Evolutionary conservation across 1,140 invertebrate species (phyloP).

Genomic region (Cotesia typhae): DNA sequence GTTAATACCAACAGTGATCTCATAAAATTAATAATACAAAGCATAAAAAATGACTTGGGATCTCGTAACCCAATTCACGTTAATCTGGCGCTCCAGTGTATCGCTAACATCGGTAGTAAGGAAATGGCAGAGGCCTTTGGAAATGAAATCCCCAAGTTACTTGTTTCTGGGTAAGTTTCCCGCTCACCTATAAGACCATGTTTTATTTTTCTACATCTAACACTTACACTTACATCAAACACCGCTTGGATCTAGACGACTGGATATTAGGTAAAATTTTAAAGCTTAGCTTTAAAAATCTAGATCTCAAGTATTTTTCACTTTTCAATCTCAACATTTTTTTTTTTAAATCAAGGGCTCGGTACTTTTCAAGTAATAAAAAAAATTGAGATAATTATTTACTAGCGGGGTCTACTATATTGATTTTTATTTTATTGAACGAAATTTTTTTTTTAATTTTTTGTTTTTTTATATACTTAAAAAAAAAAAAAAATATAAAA

Average conservation of each 20-base stretch:
- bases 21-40: constrained; percentile 99
- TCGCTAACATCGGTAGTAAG: constrained; percentile 98
- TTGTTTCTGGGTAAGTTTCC: constrained; percentile 88
- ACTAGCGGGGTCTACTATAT: too few relatives aligned
- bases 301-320: neutral
- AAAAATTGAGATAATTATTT: too few relatives aligned
- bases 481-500: too few relatives aligned
- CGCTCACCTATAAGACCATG: neutral
- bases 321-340: too few relatives aligned
- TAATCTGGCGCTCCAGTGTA: constrained; percentile 98
- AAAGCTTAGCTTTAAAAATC: constrained; percentile 15
- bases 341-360: too few relatives aligned
- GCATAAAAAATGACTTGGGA: constrained; percentile 98
- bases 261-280: constrained; percentile 43
- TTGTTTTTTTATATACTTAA: too few relatives aligned
- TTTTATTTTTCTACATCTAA: constrained; percentile 14
- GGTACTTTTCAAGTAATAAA: too few relatives aligned
- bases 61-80: constrained; percentile 98
- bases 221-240: constrained; percentile 24
- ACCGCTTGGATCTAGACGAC: constrained; percentile 42
- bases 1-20: constrained; percentile 99
- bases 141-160: constrained; percentile 96
- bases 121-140: constrained; percentile 99
- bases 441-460: too few relatives aligned
- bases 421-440: too few relatives aligned